Percentiles rank a stretch among this genome's conserved stretches.
These are phyloP conservation scores for Rutpela maculata DNA, from an alignment of 2,888 invertebrate genomes.

Conservation along the genomic window DNA sequence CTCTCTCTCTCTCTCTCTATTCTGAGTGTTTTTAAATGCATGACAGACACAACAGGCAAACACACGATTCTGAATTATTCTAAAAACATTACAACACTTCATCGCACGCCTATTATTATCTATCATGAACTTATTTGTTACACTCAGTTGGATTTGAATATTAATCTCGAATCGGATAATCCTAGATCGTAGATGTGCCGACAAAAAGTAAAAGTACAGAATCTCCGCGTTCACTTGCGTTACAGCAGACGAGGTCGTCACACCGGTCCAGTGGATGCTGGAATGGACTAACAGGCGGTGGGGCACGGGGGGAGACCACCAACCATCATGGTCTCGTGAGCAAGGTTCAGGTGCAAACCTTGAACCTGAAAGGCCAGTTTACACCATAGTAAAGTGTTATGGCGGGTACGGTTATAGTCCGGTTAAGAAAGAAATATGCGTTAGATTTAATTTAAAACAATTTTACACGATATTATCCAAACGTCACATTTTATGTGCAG, in stretches of 20 bases:
- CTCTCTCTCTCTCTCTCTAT: no score
- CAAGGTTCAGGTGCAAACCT: slow-evolving; percentile 60
- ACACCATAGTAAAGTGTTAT: slow-evolving; percentile 21
- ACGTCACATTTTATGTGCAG: no score
- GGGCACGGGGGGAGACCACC: slow-evolving; percentile 19
- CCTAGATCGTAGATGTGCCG: slow-evolving; percentile 1
- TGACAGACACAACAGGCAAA: neutral
- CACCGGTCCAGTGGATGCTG: slow-evolving; percentile 32
- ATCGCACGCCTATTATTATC: neutral
- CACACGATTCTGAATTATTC: neutral
- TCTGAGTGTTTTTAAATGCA: no score
- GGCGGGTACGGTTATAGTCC: neutral
- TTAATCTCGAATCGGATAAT: slow-evolving; percentile 16
- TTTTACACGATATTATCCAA: no score
- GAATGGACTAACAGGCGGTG: neutral
- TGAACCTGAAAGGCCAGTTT: slow-evolving; percentile 51
- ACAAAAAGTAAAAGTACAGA: slow-evolving; percentile 29
- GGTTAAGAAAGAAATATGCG: neutral
- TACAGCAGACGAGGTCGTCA: slow-evolving; percentile 28
- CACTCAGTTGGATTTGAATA: neutral
- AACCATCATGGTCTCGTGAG: slow-evolving; percentile 55
- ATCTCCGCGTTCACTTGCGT: slow-evolving; percentile 5
- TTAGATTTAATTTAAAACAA: neutral
- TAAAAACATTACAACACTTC: neutral
- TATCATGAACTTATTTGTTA: slow-evolving; percentile 4